Evolutionary conservation across 2,113 vertebrate species (phyloP), one percentile per base, ranked within the genome.

Genomic region (Oophaga pumilio): DNA sequence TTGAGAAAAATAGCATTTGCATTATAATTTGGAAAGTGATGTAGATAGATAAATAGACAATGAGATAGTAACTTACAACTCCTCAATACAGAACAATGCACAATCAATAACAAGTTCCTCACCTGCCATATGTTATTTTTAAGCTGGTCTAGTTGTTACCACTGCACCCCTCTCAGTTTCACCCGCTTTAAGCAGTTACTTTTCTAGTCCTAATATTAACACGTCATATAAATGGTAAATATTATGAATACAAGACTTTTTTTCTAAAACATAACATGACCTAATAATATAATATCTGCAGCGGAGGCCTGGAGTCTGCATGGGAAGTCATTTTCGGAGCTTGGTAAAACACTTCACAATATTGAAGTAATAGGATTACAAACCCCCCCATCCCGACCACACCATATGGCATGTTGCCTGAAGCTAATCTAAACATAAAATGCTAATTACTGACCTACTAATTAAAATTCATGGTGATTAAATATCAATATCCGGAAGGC

Each of bases 401-500:
- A 50, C 71, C 71, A 74, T 74, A 50, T 74, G 71, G 17, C 50
- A 74, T 50, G 71, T 10, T 73, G 26, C 68, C 68, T 74, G 59
- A 57, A 71, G 83, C 33, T 18, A 66, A 53, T 77, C 74, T 77
- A 52, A 66, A 66, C 22, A 77, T n/a, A 66, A 86, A 62, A 76
- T 78, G 43, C n/a, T 77, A 62, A 76, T 76, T 62, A 24, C 56
- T 83, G 81, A 28, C 71, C 71, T 59, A 28, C 53, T 76, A 86
- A 66, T 86, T 78, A 64, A 28, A 52, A 52, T 78, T 60, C 33
- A 43, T 33, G 66, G 8, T 53, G 22, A 64, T 64, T 28, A 66
- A 53, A 76, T 76, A 17, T 76, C 50, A 76, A 52, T 62, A 59
- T 57, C 26, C n/a, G 22, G 43, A 22, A 64, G 84, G 18, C 28